phyloP scores from a whole-genome alignment of 2,113 vertebrate genomes.

The Camelus bactrianus region DNA sequence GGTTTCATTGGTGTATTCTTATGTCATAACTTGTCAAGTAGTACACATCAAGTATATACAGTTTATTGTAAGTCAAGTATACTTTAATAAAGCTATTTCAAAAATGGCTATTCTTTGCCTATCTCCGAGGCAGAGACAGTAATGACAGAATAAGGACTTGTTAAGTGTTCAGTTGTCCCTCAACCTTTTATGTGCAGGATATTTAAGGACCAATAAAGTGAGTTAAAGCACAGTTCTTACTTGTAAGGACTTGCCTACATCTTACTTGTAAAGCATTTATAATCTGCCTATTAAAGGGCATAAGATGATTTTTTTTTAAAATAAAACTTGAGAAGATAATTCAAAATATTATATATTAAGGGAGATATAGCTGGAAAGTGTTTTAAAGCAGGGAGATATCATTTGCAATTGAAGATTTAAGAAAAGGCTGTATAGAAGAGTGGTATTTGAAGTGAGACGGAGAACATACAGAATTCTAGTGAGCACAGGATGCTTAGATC shows the following conservation, averaged over 20 bases:
- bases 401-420: background rate
- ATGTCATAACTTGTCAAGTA: background rate
- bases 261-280: background rate
- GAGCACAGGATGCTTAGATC: background rate
- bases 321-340: background rate
- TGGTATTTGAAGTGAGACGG: background rate
- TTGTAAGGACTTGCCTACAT: background rate
- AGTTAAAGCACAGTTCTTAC: background rate
- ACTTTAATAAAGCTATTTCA: background rate
- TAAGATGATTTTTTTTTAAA: background rate
- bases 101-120: background rate
- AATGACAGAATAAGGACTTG: background rate
- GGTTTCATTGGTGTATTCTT: background rate
- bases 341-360: constrained; percentile 1
- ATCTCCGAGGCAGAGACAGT: background rate
- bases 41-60: background rate
- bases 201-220: background rate
- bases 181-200: background rate
- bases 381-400: background rate
- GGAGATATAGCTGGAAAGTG: background rate
- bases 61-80: background rate
- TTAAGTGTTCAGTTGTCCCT: background rate
- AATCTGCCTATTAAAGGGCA: background rate
- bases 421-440: background rate
- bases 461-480: background rate